These are phyloP conservation scores for Conomelus anceps DNA, from an alignment of 2,888 invertebrate genomes.

Conservation along the genomic window DNA sequence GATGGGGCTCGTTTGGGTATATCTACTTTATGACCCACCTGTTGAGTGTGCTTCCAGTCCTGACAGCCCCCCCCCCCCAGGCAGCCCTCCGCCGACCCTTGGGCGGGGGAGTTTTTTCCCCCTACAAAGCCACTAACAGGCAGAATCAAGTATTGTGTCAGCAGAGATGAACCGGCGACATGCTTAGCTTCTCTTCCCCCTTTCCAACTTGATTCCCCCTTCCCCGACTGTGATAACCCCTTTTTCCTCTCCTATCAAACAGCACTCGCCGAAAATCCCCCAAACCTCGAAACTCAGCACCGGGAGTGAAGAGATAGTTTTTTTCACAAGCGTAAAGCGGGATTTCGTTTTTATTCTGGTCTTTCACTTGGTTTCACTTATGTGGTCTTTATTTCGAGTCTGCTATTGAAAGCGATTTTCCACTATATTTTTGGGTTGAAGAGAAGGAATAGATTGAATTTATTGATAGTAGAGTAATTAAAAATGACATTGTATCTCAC, in stretches of 20 bases:
- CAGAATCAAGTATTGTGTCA: constrained; percentile 4
- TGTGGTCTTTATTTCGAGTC: not conserved
- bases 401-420: not conserved
- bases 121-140: constrained; percentile 7
- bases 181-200: not conserved
- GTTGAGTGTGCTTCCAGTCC: not conserved
- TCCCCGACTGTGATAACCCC: not conserved
- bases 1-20: not conserved
- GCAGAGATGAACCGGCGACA: not conserved
- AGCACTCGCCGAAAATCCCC: not conserved
- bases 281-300: not conserved
- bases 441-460: not conserved
- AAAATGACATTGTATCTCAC: too few species aligned
- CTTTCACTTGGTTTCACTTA: not conserved
- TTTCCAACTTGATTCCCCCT: not conserved
- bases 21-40: constrained; percentile 9
- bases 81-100: not conserved
- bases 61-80: not conserved
- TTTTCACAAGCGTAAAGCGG: not conserved
- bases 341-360: not conserved
- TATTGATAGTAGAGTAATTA: too few species aligned
- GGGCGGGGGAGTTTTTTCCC: not conserved
- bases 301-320: not conserved
- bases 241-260: too few species aligned
- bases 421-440: not conserved